Evolutionary conservation across 23 tunicate species (phyloP), one percentile per base, ranked within the genome.

Genomic region (Ascidia mentula): DNA sequence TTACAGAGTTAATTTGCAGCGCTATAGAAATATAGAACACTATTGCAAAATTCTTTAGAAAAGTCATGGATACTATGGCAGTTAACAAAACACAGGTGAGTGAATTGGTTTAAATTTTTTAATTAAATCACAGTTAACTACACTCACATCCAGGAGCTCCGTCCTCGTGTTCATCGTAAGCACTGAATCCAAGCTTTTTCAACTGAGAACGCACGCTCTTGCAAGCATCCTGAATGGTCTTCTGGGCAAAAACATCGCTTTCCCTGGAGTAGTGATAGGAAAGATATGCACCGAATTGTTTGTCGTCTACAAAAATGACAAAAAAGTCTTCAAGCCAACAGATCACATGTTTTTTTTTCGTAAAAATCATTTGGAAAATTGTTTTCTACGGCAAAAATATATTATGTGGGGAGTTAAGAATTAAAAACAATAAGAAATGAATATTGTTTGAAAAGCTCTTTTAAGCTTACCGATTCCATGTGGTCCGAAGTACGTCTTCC

Each of bases 281-380:
- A 0, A 87, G 69, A 38, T 36, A 82, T 0, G 79, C 86, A 4
- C 75, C 76, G 45, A 40, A 87, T 1, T 60, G 24, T 65, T 75
- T 87, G 59, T 69, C 72, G 28, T 87, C 92, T 87, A 76, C 39
- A 72, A 40, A 39, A 78, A 46, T n/a, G n/a, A n/a, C n/a, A n/a
- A n/a, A n/a, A n/a, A n/a, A n/a, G n/a, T n/a, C n/a, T n/a, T n/a
- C n/a, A n/a, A n/a, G n/a, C n/a, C n/a, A n/a, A n/a, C n/a, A n/a
- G n/a, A n/a, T n/a, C n/a, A n/a, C n/a, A n/a, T n/a, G n/a, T n/a
- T n/a, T n/a, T n/a, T n/a, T n/a, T n/a, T n/a, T n/a, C n/a, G n/a
- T n/a, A n/a, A n/a, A n/a, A n/a, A n/a, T n/a, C n/a, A n/a, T n/a
- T n/a, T n/a, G n/a, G n/a, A n/a, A n/a, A n/a, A n/a, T n/a, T n/a